Conservation (phyloP, 2,797 vertebrate genomes). For the Cuculus canorus region DNA sequence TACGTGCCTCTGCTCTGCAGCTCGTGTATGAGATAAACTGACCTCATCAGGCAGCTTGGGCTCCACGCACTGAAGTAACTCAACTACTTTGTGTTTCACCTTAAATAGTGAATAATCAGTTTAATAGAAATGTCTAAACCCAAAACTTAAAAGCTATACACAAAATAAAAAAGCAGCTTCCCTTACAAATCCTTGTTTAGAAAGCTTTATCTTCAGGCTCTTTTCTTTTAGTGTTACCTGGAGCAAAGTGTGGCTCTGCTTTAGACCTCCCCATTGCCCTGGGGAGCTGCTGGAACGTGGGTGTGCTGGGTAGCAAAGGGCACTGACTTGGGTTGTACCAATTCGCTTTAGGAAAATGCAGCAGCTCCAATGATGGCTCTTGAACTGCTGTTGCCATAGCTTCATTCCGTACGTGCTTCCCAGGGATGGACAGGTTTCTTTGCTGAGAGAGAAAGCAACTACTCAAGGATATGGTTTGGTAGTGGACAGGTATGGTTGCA, state of each 20-base stretch:
- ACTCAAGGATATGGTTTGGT: too few relatives aligned
- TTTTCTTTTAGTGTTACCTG: not conserved
- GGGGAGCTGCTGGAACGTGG: not conserved
- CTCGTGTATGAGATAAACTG: accelerated
- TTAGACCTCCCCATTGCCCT: not conserved
- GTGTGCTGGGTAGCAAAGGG: not conserved
- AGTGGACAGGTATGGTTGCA: too few relatives aligned
- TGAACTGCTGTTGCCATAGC: not conserved
- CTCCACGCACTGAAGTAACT: not conserved
- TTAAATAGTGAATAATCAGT: not conserved
- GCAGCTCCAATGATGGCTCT: not conserved
- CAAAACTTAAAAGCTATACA: not conserved
- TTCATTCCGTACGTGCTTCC: accelerated
- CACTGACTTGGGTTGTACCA: accelerated
- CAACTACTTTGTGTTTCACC: accelerated
- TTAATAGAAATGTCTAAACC: not conserved
- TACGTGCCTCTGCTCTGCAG: not conserved
- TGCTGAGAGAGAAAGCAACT: accelerated
- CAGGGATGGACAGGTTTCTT: not conserved
- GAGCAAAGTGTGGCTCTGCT: not conserved
- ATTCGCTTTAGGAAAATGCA: not conserved
- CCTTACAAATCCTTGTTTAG: accelerated
- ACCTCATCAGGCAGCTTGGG: not conserved
- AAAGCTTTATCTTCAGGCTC: accelerated
- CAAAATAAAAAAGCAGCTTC: not conserved